A percentile compares a stretch with the other conserved stretches of the same genome.
phyloP scores from a whole-genome alignment of 2,113 vertebrate species.

The Passer domesticus region DNA sequence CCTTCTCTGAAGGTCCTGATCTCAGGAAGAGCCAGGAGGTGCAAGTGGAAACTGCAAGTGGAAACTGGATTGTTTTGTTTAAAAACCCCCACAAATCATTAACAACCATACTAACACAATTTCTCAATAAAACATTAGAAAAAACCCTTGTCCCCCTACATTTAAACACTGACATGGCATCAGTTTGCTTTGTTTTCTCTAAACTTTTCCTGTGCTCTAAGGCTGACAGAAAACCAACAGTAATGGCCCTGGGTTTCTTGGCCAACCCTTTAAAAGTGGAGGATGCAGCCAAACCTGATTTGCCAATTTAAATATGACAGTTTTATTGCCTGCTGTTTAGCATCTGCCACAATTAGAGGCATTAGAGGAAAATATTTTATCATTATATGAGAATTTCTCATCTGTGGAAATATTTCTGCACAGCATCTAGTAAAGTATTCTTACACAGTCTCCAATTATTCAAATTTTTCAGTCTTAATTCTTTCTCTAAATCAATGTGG shows the following conservation, averaged over 20 bases:
- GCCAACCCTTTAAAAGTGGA: neutral
- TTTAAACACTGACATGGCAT: neutral
- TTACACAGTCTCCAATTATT: slow-evolving; percentile 2
- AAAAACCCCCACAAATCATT: neutral
- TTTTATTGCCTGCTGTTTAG: slow-evolving; percentile 31
- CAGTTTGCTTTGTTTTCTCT: neutral
- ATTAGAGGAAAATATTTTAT: slow-evolving; percentile 31
- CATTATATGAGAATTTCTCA: slow-evolving; percentile 11
- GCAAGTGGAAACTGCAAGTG: neutral
- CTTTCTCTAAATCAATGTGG: slow-evolving; percentile 8
- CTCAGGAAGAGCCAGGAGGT: neutral
- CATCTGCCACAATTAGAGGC: neutral
- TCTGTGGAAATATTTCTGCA: slow-evolving; percentile 13
- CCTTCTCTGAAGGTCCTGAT: neutral
- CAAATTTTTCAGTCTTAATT: slow-evolving; percentile 14
- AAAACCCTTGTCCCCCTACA: neutral
- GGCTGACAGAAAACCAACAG: neutral
- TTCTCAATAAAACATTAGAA: neutral
- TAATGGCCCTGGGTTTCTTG: neutral
- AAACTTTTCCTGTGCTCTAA: neutral
- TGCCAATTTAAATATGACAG: neutral
- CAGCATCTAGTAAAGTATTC: neutral
- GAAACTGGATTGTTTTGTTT: neutral
- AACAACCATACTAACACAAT: neutral
- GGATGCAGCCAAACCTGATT: slow-evolving; percentile 5